Percentiles rank a stretch among this genome's conserved stretches.
Conservation (phyloP, 2,888 invertebrate genomes). For the Pristionchus entomophagus region DNA sequence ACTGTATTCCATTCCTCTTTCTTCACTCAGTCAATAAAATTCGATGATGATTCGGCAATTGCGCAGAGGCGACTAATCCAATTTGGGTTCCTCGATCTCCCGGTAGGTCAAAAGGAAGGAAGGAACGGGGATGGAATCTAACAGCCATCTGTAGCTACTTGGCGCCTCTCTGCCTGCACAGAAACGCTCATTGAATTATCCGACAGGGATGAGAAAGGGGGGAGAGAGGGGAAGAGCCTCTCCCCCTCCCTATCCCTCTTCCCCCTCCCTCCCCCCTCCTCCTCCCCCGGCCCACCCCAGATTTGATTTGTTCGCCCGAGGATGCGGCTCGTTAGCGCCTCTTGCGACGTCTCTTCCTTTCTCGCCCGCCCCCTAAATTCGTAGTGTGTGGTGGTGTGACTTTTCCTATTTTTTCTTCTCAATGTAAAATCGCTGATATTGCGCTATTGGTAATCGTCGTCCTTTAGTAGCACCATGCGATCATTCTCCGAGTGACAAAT, state of each 20-base stretch:
- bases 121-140: not conserved
- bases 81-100: not conserved
- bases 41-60: constrained; percentile 24
- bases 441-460: constrained; percentile 17
- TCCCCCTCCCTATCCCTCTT: no score
- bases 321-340: constrained; percentile 38
- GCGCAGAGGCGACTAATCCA: not conserved
- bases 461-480: not conserved
- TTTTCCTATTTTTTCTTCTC: no score
- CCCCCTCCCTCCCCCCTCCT: not conserved
- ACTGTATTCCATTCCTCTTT: not conserved
- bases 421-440: no score
- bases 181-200: constrained; percentile 25
- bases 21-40: not conserved
- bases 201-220: not conserved
- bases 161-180: not conserved
- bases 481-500: constrained; percentile 1
- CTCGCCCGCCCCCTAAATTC: not conserved
- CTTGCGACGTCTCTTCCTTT: not conserved
- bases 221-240: not conserved
- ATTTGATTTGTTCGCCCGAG: constrained; percentile 37
- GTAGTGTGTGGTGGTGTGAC: constrained; percentile 7
- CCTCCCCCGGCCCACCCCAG: not conserved
- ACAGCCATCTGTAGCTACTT: constrained; percentile 18
- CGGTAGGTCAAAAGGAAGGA: not conserved